These are phyloP conservation scores for Drosophila basisetae DNA, from an alignment of 2,888 invertebrate genomes.

Conservation along the genomic window DNA sequence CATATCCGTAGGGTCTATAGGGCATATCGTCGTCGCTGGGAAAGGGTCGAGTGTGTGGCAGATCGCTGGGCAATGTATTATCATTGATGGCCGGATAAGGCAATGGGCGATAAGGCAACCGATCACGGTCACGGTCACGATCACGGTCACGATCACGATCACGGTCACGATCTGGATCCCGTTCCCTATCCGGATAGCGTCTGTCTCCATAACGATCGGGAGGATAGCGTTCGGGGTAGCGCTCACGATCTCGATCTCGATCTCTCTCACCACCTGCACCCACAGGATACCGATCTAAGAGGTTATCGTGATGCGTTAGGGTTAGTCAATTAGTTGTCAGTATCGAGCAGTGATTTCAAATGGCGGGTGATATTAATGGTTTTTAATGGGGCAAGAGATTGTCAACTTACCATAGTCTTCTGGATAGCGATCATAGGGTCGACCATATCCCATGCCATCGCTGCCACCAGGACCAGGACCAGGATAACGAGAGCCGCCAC, in stretches of 20 bases:
- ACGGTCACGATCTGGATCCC: slow-evolving; percentile 65
- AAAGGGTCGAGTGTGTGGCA: slow-evolving; percentile 84
- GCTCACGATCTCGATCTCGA: slow-evolving; percentile 73
- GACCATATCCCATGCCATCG: slow-evolving; percentile 69
- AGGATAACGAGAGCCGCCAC: slow-evolving; percentile 84
- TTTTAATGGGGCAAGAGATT: not conserved
- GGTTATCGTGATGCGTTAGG: slow-evolving; percentile 40
- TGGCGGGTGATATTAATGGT: slow-evolving; percentile 54
- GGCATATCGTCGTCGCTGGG: slow-evolving; percentile 79
- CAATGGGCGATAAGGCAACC: slow-evolving; percentile 74
- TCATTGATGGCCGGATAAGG: slow-evolving; percentile 82
- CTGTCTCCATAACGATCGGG: slow-evolving; percentile 69
- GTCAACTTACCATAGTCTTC: slow-evolving; percentile 72
- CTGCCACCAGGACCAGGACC: slow-evolving; percentile 82
- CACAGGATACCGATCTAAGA: slow-evolving; percentile 80
- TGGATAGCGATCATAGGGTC: slow-evolving; percentile 84
- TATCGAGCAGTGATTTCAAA: slow-evolving; percentile 46
- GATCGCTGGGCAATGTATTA: slow-evolving; percentile 82
- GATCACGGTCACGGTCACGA: slow-evolving; percentile 56
- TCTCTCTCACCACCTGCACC: slow-evolving; percentile 82
- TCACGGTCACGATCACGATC: slow-evolving; percentile 67
- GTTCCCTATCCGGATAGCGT: slow-evolving; percentile 72
- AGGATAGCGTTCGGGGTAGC: slow-evolving; percentile 70
- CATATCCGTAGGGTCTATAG: slow-evolving; percentile 80
- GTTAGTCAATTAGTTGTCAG: slow-evolving; percentile 82